These are phyloP conservation scores for Coelopa frigida DNA, from an alignment of 1,140 invertebrate genomes.

Conservation along the genomic window DNA sequence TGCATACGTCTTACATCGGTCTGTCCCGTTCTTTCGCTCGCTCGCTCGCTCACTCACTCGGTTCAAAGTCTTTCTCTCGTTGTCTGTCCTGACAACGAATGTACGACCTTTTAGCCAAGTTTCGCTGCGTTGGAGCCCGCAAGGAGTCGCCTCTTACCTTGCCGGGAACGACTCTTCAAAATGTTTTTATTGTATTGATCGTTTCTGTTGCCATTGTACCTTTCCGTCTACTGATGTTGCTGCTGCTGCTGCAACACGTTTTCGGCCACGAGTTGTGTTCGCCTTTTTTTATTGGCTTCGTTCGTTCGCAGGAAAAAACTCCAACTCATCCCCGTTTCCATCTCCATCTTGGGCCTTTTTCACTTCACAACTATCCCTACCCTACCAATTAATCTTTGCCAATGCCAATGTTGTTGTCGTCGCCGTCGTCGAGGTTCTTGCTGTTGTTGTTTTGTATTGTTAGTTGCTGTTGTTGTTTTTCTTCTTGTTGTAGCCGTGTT, in stretches of 20 bases:
- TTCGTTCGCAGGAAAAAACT: slow-evolving; percentile 27
- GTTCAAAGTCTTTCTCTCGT: too few species aligned
- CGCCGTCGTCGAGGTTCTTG: slow-evolving; percentile 24
- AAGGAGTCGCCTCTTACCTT: too few species aligned
- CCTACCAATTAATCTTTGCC: slow-evolving; percentile 43
- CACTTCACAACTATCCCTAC: slow-evolving; percentile 35
- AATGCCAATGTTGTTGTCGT: slow-evolving; percentile 43
- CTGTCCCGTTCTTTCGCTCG: slow-evolving; percentile 2
- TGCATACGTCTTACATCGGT: neutral
- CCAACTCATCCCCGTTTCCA: neutral
- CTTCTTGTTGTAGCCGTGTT: slow-evolving; percentile 5
- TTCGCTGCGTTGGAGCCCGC: too few species aligned
- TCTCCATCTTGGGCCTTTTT: slow-evolving; percentile 28
- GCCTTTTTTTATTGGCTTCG: slow-evolving; percentile 37
- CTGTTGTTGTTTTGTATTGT: neutral
- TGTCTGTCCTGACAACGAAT: too few species aligned
- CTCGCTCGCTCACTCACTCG: too few species aligned
- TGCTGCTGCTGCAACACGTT: slow-evolving; percentile 15
- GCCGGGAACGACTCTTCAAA: too few species aligned
- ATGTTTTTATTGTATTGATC: neutral
- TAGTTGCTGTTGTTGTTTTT: too few species aligned
- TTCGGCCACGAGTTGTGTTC: slow-evolving; percentile 12
- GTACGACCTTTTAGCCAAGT: too few species aligned
- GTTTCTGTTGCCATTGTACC: neutral
- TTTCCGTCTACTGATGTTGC: slow-evolving; percentile 5